These are phyloP conservation scores for Scalopus aquaticus DNA, from an alignment of 2,113 vertebrate genomes.

Conservation along the genomic window DNA sequence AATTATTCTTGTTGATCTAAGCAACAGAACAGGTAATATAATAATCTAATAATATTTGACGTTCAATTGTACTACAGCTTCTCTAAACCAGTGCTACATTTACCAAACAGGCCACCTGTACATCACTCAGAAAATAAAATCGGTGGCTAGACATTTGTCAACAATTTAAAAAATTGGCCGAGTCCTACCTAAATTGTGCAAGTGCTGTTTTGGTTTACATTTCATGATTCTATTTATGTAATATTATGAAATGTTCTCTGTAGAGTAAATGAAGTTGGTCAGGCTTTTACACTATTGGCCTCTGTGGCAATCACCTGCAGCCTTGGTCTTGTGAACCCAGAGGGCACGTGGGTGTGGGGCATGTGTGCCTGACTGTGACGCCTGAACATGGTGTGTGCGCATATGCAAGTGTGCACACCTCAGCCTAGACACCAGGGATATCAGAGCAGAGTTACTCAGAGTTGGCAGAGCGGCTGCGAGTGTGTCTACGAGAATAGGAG, in stretches of 20 bases:
- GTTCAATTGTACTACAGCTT: not conserved
- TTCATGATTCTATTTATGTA: not conserved
- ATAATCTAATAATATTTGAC: not conserved
- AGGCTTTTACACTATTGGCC: too few species aligned
- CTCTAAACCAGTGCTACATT: not conserved
- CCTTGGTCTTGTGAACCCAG: too few species aligned
- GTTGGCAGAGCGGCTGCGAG: too few species aligned
- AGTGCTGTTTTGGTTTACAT: not conserved
- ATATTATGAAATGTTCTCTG: not conserved
- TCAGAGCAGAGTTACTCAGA: too few species aligned
- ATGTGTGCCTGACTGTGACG: too few species aligned
- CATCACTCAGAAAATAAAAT: not conserved
- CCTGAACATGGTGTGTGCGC: too few species aligned
- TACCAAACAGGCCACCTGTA: not conserved
- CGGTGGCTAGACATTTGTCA: not conserved
- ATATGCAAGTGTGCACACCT: too few species aligned
- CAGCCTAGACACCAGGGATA: too few species aligned
- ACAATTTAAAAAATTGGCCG: not conserved
- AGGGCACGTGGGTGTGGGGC: too few species aligned
- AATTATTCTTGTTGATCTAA: conserved; percentile 4
- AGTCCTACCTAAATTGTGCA: not conserved
- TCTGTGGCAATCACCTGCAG: too few species aligned
- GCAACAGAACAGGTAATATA: not conserved
- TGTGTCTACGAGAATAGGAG: too few species aligned
- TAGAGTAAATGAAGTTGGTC: too few species aligned